Base-by-base conservation (phyloP, 1,140 invertebrate genomes). In the Apis mellifera region DNA sequence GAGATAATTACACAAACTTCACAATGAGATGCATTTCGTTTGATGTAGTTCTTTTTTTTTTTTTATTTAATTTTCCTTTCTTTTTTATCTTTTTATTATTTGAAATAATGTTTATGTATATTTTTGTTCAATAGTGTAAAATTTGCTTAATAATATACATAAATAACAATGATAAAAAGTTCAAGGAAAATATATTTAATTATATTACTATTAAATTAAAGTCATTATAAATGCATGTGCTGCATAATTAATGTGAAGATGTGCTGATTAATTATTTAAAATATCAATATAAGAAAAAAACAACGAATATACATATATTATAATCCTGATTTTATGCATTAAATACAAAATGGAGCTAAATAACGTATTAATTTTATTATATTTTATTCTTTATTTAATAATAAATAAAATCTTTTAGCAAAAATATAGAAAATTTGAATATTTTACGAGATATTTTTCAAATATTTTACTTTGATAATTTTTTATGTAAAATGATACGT, bases 1-100 rank as follows among this genome's bases (percentile, higher is more conserved):
- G 66, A 59, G 64, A 70, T 83, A 84, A 84, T 77, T 83, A 50
- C 54, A 26, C 62, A 42, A 52, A 42, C 55, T 42, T 59, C 26
- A 62, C 42, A 50, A 55, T 50, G 48, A 52, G 2, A 76, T 70
- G 32, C 75, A 54, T 71, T 17, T 54, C 55, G 3, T 72, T 59
- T 23, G 48, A 80, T 8, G 64, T 23, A 21, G 52, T n/a, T 7
- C 21, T 32, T 17, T 82, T 52, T 32, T 17, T 82, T 52, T n/a
- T 12, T 48, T 57, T 15, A n/a, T 48, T 82, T n/a, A 11, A 57
- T 75, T 75, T 26, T 32, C 32, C 26, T 62, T 48, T 2, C 13
- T 19, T 12, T 21, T 73, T 19, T 23, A 48, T 4, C 17, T 48
- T 21, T 50, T 42, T 42, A 9, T 59, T 59, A 59, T n/a, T 59